phyloP scores from a whole-genome alignment of 2,113 vertebrate species.

The Oceanodroma tethys region DNA sequence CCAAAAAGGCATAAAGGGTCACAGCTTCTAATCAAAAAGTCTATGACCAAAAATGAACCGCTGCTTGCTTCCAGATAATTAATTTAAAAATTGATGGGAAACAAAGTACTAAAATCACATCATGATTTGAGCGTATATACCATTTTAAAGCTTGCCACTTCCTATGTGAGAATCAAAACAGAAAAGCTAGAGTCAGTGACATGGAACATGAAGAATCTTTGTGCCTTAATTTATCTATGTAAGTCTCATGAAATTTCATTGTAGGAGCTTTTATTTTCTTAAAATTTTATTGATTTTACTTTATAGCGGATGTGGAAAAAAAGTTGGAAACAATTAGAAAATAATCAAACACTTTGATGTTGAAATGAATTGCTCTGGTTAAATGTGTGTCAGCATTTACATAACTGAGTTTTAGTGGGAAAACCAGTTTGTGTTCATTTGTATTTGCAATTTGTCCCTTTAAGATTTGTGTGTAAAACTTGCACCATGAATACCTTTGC shows the following conservation, averaged over 20 bases:
- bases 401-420: neutral
- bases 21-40: slow-evolving; percentile 89
- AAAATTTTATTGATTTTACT: neutral
- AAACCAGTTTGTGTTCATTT: neutral
- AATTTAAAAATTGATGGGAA: slow-evolving; percentile 88
- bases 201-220: neutral
- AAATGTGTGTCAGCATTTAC: neutral
- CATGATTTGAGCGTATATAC: slow-evolving; percentile 45
- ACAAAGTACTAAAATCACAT: slow-evolving; percentile 72
- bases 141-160: slow-evolving; percentile 23
- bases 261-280: neutral
- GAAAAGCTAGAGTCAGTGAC: neutral
- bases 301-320: neutral
- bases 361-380: neutral
- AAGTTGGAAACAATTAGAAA: neutral
- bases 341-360: neutral
- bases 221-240: neutral
- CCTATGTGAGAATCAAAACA: neutral
- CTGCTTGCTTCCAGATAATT: slow-evolving; percentile 89
- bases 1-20: slow-evolving; percentile 81
- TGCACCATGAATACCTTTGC: neutral
- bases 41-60: slow-evolving; percentile 91
- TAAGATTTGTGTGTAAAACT: neutral
- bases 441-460: neutral
- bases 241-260: neutral